A percentile compares a stretch with the other conserved stretches of the same genome.
Evolutionary conservation across 2,888 invertebrate species (phyloP).

Genomic region (Ophioninae sp.): DNA sequence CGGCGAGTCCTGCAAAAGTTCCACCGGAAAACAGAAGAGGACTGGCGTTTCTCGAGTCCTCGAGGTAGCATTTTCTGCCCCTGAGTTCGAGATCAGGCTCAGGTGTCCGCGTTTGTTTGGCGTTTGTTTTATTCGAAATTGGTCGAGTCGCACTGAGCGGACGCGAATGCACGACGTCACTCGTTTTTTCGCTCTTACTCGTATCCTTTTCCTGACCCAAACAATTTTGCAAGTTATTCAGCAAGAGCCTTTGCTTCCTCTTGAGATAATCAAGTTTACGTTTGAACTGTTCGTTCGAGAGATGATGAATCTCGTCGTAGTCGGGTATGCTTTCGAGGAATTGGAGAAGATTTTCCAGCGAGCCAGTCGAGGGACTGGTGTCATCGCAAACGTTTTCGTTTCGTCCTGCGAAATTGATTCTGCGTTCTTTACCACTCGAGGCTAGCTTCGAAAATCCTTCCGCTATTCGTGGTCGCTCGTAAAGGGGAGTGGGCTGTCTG

Average conservation of each 20-base stretch:
- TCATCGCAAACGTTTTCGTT: conserved; percentile 25
- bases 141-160: conserved; percentile 24
- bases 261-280: conserved; percentile 86
- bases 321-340: conserved; percentile 91
- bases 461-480: conserved; percentile 82
- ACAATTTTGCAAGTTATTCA: conserved; percentile 77
- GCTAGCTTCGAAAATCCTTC: conserved; percentile 47
- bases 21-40: conserved; percentile 72
- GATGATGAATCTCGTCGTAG: conserved; percentile 89
- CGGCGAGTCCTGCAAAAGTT: conserved; percentile 74
- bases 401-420: conserved; percentile 75
- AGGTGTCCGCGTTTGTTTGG: conserved; percentile 58
- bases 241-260: conserved; percentile 84
- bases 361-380: conserved; percentile 75
- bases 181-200: conserved; percentile 46
- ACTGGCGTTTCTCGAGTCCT: conserved; percentile 73
- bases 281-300: conserved; percentile 89
- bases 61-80: conserved; percentile 76
- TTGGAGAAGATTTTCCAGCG: conserved; percentile 85
- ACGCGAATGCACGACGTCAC: conserved; percentile 40
- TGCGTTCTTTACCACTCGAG: conserved; percentile 71
- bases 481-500: conserved; percentile 87
- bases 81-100: conserved; percentile 71
- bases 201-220: conserved; percentile 76
- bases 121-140: conserved; percentile 53